Conservation (phyloP, 2,888 invertebrate species). For the Ceriagrion tenellum region DNA sequence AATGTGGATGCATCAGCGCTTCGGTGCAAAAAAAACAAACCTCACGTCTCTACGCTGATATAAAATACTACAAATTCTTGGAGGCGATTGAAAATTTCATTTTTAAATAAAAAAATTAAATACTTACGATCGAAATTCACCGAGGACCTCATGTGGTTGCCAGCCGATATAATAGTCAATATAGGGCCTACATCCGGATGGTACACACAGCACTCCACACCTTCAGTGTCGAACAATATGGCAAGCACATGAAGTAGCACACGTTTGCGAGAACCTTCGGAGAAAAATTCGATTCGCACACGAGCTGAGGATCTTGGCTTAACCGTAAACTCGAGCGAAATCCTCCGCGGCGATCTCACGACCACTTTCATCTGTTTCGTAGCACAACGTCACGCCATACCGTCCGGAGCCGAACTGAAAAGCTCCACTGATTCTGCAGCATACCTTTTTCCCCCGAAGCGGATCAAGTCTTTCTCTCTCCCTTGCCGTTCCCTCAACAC, state of each 20-base stretch:
- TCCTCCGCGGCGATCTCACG: background rate
- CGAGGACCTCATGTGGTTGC: slow-evolving; percentile 20
- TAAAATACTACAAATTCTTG: too few species aligned
- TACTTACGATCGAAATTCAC: slow-evolving; percentile 25
- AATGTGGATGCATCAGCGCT: background rate
- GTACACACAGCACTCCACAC: background rate
- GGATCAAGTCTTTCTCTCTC: slow-evolving; percentile 15
- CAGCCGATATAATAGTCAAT: background rate
- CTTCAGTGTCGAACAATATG: background rate
- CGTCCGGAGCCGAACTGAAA: slow-evolving; percentile 65
- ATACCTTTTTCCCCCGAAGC: slow-evolving; percentile 51
- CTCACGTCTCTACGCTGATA: too few species aligned
- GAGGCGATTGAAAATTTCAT: background rate
- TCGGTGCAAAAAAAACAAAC: too few species aligned
- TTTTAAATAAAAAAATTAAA: background rate
- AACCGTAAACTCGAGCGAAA: background rate
- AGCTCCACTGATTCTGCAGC: slow-evolving; percentile 41
- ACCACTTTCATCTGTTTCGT: slow-evolving; percentile 1
- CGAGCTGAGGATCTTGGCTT: background rate
- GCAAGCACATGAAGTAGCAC: background rate
- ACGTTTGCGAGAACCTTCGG: background rate
- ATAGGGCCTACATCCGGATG: background rate
- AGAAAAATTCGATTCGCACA: background rate
- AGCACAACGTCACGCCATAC: slow-evolving; percentile 53
- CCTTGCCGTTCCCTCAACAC: background rate